Evolutionary conservation across 2,113 vertebrate species (phyloP).

Genomic region (Rutilus rutilus): DNA sequence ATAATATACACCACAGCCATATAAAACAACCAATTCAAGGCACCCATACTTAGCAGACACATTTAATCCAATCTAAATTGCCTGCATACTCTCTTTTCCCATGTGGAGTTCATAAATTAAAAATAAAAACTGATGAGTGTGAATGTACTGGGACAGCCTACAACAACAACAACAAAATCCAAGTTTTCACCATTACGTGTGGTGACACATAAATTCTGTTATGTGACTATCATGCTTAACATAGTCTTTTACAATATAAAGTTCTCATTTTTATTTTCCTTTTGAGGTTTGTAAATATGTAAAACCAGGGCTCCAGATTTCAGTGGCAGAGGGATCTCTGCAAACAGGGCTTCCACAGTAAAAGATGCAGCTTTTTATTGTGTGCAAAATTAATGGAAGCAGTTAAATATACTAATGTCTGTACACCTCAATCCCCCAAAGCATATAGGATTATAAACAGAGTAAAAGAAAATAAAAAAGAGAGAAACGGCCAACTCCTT

Average conservation of each 20-base stretch:
- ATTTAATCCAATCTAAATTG: conserved; percentile 51
- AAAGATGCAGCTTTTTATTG: conserved; percentile 78
- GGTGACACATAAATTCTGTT: conserved; percentile 34
- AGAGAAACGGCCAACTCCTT: conserved; percentile 57
- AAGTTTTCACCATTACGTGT: conserved; percentile 47
- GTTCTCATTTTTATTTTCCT: neutral
- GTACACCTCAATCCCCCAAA: conserved; percentile 65
- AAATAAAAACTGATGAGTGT: conserved; percentile 35
- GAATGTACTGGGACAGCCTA: neutral
- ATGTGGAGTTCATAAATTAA: conserved; percentile 56
- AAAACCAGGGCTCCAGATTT: conserved; percentile 3
- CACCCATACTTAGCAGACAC: conserved; percentile 73
- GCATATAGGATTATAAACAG: conserved; percentile 54
- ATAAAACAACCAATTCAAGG: conserved; percentile 73
- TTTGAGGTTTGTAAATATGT: neutral
- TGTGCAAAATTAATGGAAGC: conserved; percentile 73
- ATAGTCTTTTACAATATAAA: conserved; percentile 13
- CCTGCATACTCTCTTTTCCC: conserved; percentile 26
- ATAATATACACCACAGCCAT: conserved; percentile 69
- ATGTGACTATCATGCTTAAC: conserved; percentile 3
- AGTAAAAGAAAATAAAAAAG: conserved; percentile 57
- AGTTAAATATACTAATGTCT: conserved; percentile 81
- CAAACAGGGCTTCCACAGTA: conserved; percentile 70
- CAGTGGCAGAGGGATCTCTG: conserved; percentile 74
- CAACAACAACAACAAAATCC: neutral